phyloP scores from a whole-genome alignment of 2,113 vertebrate species.

The Oreotragus oreotragus region DNA sequence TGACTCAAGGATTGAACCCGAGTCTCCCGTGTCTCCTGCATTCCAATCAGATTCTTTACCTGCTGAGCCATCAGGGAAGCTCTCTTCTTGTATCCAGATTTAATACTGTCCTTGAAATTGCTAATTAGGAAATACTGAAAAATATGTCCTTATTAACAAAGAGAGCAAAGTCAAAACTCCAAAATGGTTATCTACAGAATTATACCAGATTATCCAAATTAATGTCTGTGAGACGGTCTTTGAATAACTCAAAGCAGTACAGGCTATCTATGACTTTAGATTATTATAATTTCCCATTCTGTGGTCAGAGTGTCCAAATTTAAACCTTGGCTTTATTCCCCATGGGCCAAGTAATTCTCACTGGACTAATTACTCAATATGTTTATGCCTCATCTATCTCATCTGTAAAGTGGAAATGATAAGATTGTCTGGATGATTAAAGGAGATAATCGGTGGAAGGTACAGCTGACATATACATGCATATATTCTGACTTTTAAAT shows the following conservation, averaged over 20 bases:
- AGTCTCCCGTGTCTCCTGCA: not conserved
- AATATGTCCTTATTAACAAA: not conserved
- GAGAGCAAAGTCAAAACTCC: not conserved
- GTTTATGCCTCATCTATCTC: not conserved
- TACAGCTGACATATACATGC: not conserved
- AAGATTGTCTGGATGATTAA: not conserved
- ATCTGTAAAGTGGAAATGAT: not conserved
- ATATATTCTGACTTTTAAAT: not conserved
- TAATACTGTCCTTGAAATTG: not conserved
- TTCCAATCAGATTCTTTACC: not conserved
- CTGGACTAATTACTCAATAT: conserved; percentile 7
- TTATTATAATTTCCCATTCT: not conserved
- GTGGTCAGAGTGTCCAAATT: not conserved
- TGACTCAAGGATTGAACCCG: not conserved
- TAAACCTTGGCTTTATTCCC: not conserved
- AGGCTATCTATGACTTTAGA: not conserved
- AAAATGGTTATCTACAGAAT: not conserved
- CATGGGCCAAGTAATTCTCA: not conserved
- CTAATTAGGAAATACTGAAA: not conserved
- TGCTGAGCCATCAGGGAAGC: not conserved
- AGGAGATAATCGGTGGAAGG: not conserved
- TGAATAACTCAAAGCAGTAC: not conserved
- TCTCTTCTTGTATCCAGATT: not conserved
- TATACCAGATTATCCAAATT: not conserved
- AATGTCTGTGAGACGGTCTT: not conserved